phyloP scores from a whole-genome alignment of 2,797 vertebrate genomes.

The Pteronotus mesoamericanus region DNA sequence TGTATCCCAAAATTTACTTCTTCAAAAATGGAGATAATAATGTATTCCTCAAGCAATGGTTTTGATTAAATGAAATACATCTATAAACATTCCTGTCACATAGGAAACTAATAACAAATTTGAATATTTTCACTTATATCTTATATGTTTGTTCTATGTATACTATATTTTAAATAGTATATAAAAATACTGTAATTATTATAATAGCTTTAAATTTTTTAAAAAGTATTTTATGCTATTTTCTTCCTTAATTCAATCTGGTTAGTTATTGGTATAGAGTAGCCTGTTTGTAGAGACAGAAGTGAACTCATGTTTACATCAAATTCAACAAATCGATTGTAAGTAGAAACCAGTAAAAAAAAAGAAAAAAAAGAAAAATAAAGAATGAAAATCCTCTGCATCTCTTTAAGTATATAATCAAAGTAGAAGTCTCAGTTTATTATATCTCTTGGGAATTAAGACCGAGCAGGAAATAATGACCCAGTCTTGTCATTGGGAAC shows the following conservation, averaged over 20 bases:
- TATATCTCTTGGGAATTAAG: constrained; percentile 75
- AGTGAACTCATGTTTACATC: neutral
- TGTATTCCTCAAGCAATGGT: neutral
- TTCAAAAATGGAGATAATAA: neutral
- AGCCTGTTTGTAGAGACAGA: neutral
- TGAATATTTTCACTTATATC: neutral
- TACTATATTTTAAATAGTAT: neutral
- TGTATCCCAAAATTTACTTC: neutral
- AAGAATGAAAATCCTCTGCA: neutral
- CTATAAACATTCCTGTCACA: neutral
- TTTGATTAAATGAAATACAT: neutral
- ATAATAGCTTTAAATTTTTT: neutral
- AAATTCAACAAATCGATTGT: neutral
- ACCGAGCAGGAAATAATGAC: constrained; percentile 70
- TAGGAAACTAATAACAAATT: neutral
- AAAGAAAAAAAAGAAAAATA: too few relatives aligned
- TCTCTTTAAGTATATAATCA: constrained; percentile 71
- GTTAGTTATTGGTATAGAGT: neutral
- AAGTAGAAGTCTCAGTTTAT: constrained; percentile 70
- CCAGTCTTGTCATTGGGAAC: constrained; percentile 59
- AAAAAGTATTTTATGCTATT: neutral
- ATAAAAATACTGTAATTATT: neutral
- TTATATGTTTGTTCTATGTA: neutral
- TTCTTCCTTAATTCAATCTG: neutral
- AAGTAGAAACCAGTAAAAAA: neutral